These are phyloP conservation scores for Diadromus collaris DNA, from an alignment of 2,888 invertebrate genomes.

Conservation along the genomic window DNA sequence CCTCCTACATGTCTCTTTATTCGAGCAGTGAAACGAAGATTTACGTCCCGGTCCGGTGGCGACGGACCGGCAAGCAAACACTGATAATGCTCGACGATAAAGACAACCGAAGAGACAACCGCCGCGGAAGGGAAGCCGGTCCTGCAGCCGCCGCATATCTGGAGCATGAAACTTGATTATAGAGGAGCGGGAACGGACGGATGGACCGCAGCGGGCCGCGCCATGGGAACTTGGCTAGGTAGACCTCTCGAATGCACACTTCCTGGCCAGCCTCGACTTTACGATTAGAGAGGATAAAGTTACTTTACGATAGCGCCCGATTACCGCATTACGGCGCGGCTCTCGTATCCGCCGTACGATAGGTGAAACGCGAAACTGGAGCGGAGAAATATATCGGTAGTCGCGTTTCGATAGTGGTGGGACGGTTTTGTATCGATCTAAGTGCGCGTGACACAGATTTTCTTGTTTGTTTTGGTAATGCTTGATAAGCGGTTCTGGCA, in stretches of 20 bases:
- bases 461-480: too few species aligned
- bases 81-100: slow-evolving; percentile 49
- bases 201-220: slow-evolving; percentile 34
- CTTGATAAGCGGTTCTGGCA: too few species aligned
- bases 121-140: slow-evolving; percentile 5
- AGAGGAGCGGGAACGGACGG: slow-evolving; percentile 37
- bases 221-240: background rate
- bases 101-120: slow-evolving; percentile 11
- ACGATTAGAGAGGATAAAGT: slow-evolving; percentile 44
- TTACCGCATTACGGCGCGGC: background rate
- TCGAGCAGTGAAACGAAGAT: slow-evolving; percentile 45
- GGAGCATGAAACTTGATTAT: slow-evolving; percentile 69
- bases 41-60: slow-evolving; percentile 34
- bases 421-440: too few species aligned
- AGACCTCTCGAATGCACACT: background rate
- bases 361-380: background rate
- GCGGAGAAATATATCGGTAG: too few species aligned
- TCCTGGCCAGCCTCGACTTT: slow-evolving; percentile 10
- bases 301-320: slow-evolving; percentile 31
- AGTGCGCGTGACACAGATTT: too few species aligned
- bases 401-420: too few species aligned
- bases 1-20: slow-evolving; percentile 44
- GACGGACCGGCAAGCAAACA: slow-evolving; percentile 43
- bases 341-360: slow-evolving; percentile 7
- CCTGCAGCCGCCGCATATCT: slow-evolving; percentile 62